A percentile compares a stretch with the other conserved stretches of the same genome.
Conservation (phyloP, 2,888 invertebrate genomes). For the Hypena proboscidalis region DNA sequence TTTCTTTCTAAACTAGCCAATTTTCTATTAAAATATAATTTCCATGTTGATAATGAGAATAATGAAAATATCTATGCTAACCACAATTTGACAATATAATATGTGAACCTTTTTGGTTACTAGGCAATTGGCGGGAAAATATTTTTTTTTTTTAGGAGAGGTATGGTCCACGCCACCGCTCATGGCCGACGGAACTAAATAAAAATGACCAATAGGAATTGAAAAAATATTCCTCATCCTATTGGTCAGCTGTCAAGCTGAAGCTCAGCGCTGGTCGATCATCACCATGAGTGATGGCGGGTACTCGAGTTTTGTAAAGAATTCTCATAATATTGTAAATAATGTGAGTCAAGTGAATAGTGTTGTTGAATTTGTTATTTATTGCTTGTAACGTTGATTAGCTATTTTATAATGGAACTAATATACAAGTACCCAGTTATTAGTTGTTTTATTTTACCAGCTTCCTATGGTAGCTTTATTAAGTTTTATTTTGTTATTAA, state of each 20-base stretch:
- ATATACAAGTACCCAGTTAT: slow-evolving; percentile 73
- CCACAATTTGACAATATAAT: slow-evolving; percentile 37
- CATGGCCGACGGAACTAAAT: too few species aligned
- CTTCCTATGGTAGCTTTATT: background rate
- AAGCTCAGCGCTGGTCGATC: too few species aligned
- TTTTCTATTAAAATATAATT: slow-evolving; percentile 15
- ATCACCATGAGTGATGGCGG: too few species aligned
- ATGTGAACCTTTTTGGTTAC: slow-evolving; percentile 27
- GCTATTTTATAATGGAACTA: slow-evolving; percentile 77
- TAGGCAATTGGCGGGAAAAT: slow-evolving; percentile 13
- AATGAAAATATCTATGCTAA: slow-evolving; percentile 17
- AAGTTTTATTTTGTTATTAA: background rate
- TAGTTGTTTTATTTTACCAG: slow-evolving; percentile 59
- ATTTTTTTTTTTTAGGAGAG: slow-evolving; percentile 14
- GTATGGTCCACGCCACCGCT: too few species aligned
- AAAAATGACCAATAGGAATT: too few species aligned
- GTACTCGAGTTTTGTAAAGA: slow-evolving; percentile 51
- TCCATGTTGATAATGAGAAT: slow-evolving; percentile 7
- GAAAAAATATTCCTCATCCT: too few species aligned
- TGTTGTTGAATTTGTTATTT: slow-evolving; percentile 80
- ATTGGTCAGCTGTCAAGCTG: too few species aligned
- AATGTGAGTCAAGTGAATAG: slow-evolving; percentile 68
- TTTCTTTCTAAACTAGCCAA: slow-evolving; percentile 5
- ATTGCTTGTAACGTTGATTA: slow-evolving; percentile 78
- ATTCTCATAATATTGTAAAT: slow-evolving; percentile 68